Evolutionary conservation across 2,113 vertebrate species (phyloP), one percentile per base, ranked within the genome.

Genomic region (Lamprologus ornatipinnis): DNA sequence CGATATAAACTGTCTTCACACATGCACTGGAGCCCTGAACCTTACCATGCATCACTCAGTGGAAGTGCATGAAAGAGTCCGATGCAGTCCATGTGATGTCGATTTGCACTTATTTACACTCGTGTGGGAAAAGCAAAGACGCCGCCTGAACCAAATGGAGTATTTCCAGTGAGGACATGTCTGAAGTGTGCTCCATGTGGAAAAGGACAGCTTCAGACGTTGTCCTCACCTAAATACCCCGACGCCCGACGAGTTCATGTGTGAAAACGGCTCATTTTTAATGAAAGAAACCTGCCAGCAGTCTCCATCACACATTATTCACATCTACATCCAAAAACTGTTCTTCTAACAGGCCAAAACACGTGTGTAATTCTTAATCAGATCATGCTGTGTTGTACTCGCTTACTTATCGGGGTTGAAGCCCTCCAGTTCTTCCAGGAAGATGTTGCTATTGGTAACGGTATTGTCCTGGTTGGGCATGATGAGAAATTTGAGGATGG

Each of bases 361-460:
- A 12, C 6, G 11, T 4, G 10, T 31, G 10, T 13, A n/a, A n/a
- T 51, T 33, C 45, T 51, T 49, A 51, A 78, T 78, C 45, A 78
- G 73, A 19, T 78, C 26, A 23, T 19, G 19, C 7, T 26, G 21
- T 63, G 11, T 2, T 23, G 5, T 31, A 6, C 53, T 6, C 68
- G 84, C 95, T 88, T 95, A 98, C 98, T 97, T 99, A 78, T 99
- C 98, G 0, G 98, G 97, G 68, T 97, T 97, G 95, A 97, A 99
- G 78, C 98, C 98, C 93, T 99, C 98, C 73, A 99, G 96, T 89
- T 99, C 98, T 93, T 99, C 98, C 87, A 99, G 95, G 85, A 99
- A 97, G 88, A 98, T 26, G 79, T 97, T 98, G 91, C 94, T 96
- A 94, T 88, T 97, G 82, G 96, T 95, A 0, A 96, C 94, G 0